Evolutionary conservation across 2,113 vertebrate species (phyloP).

Genomic region (Pseudorectes ferrugineus): DNA sequence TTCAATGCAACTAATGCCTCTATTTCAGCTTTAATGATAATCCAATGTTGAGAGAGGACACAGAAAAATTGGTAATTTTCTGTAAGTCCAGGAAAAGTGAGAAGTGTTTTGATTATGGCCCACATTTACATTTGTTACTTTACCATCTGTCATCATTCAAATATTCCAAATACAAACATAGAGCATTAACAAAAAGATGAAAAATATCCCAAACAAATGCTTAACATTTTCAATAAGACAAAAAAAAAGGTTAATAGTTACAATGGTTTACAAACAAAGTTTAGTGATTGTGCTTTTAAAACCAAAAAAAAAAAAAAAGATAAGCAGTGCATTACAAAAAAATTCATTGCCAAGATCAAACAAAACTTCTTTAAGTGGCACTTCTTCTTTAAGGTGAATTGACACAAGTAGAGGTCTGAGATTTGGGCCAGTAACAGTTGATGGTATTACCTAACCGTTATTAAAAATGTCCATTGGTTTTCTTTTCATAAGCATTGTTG

Average conservation of each 20-base stretch:
- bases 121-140: slow-evolving; percentile 67
- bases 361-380: slow-evolving; percentile 89
- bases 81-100: slow-evolving; percentile 59
- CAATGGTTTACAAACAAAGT: slow-evolving; percentile 99
- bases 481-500: slow-evolving; percentile 47
- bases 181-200: slow-evolving; percentile 85
- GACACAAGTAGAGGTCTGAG: slow-evolving; percentile 79
- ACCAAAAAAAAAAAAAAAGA: slow-evolving; percentile 90
- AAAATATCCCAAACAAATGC: slow-evolving; percentile 76
- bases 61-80: slow-evolving; percentile 63
- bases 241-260: slow-evolving; percentile 98
- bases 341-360: slow-evolving; percentile 73
- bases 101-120: slow-evolving; percentile 65
- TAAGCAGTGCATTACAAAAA: slow-evolving; percentile 97
- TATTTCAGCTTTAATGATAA: slow-evolving; percentile 60
- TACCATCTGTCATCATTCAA: slow-evolving; percentile 74
- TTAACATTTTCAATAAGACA: slow-evolving; percentile 91
- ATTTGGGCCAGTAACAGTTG: slow-evolving; percentile 75
- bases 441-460: slow-evolving; percentile 56
- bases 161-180: slow-evolving; percentile 85
- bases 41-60: slow-evolving; percentile 64
- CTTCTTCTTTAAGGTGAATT: slow-evolving; percentile 88
- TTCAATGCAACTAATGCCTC: slow-evolving; percentile 67
- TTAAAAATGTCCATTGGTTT: slow-evolving; percentile 72
- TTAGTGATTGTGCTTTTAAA: slow-evolving; percentile 99